Evolutionary conservation across 2,888 invertebrate genomes (phyloP).

Genomic region (Globia sparganii): DNA sequence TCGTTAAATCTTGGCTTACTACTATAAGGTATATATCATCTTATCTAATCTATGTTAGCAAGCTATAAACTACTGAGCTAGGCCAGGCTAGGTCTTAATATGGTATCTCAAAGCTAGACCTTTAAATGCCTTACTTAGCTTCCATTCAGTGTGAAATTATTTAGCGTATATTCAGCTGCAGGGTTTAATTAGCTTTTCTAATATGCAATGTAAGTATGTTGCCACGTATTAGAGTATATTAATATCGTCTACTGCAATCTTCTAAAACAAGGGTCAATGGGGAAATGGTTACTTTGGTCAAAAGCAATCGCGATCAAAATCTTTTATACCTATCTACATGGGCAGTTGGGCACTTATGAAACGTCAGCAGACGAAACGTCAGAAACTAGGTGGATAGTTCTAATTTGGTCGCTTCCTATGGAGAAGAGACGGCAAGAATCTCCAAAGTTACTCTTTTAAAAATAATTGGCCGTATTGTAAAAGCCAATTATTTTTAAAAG

Average conservation of each 20-base stretch:
- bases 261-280: neutral
- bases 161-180: slow-evolving; percentile 33
- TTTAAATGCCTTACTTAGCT: slow-evolving; percentile 26
- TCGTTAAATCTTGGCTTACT: slow-evolving; percentile 34
- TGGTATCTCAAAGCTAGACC: slow-evolving; percentile 20
- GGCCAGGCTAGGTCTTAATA: slow-evolving; percentile 23
- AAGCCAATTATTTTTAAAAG: neutral
- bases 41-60: slow-evolving; percentile 23
- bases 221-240: neutral
- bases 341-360: neutral
- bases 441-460: neutral
- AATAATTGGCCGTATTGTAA: neutral
- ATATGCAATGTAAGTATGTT: neutral
- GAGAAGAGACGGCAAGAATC: neutral
- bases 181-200: slow-evolving; percentile 14
- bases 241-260: neutral
- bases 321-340: neutral
- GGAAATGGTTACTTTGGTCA: neutral
- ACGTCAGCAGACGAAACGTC: neutral
- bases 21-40: slow-evolving; percentile 28
- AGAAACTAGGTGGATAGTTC: neutral
- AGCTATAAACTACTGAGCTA: slow-evolving; percentile 28
- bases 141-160: slow-evolving; percentile 34
- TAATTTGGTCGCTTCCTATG: neutral
- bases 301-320: neutral